Conservation (phyloP, 2,113 vertebrate species). For the Equus przewalskii region DNA sequence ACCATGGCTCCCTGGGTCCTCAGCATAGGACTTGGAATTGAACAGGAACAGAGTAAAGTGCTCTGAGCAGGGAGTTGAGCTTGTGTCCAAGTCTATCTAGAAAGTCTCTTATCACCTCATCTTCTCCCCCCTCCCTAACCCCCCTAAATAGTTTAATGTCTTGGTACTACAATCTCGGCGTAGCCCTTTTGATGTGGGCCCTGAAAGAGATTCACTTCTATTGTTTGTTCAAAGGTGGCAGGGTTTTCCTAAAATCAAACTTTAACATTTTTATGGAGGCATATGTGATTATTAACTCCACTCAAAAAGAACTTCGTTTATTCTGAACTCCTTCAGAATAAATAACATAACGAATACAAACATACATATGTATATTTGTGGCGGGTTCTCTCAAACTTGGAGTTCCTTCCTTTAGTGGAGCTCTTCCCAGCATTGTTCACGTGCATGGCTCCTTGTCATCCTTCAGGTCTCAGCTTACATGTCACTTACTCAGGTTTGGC, state of each 20-base stretch:
- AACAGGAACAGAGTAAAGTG: constrained; percentile 13
- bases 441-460: background rate
- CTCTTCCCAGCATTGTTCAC: background rate
- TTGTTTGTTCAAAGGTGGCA: constrained; percentile 13
- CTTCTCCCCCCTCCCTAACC: background rate
- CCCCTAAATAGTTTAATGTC: background rate
- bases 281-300: background rate
- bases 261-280: constrained; percentile 3
- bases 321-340: constrained; percentile 16
- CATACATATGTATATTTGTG: background rate
- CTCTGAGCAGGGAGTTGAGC: background rate
- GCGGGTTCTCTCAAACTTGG: background rate
- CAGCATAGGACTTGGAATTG: background rate
- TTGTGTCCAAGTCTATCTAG: background rate
- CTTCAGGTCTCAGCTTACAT: constrained; percentile 8
- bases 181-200: background rate
- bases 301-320: background rate
- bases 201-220: constrained; percentile 44
- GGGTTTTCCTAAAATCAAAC: constrained; percentile 28
- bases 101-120: background rate
- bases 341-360: constrained; percentile 47
- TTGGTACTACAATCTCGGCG: background rate
- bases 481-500: background rate
- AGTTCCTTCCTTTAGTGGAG: background rate
- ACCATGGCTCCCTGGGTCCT: background rate